Evolutionary conservation across 23 tunicate genomes (phyloP).

Genomic region (Trididemnum clinides): DNA sequence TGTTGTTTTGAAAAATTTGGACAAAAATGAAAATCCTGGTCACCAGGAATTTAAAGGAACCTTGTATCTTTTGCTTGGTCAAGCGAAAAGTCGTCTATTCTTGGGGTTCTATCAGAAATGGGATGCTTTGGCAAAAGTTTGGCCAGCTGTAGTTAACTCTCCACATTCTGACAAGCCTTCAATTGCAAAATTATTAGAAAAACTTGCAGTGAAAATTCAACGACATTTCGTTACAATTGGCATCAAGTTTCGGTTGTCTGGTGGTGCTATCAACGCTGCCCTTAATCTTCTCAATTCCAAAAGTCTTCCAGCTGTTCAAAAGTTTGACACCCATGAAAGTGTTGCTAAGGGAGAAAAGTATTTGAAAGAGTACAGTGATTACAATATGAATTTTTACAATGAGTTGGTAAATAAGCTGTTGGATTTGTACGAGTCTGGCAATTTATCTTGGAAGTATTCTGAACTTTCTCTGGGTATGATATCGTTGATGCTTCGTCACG

Average conservation of each 20-base stretch:
- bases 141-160: slow-evolving; percentile 84
- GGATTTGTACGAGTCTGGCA: slow-evolving; percentile 31
- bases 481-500: slow-evolving; percentile 51
- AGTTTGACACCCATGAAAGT: background rate
- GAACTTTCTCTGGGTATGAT: slow-evolving; percentile 58
- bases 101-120: slow-evolving; percentile 57
- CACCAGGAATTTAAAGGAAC: slow-evolving; percentile 85
- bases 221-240: slow-evolving; percentile 49
- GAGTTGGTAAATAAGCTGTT: slow-evolving; percentile 36
- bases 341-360: background rate
- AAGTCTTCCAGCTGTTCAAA: background rate
- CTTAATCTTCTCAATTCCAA: slow-evolving; percentile 11
- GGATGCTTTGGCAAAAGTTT: slow-evolving; percentile 68
- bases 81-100: slow-evolving; percentile 35
- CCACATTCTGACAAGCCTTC: slow-evolving; percentile 85
- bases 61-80: slow-evolving; percentile 73
- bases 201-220: slow-evolving; percentile 66
- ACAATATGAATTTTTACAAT: slow-evolving; percentile 12
- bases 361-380: background rate
- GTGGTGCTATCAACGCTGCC: slow-evolving; percentile 37
- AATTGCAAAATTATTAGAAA: slow-evolving; percentile 59
- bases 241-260: slow-evolving; percentile 24
- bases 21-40: slow-evolving; percentile 11
- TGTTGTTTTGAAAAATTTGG: slow-evolving; percentile 57
- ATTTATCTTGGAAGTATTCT: slow-evolving; percentile 49